phyloP scores from a whole-genome alignment of 2,113 vertebrate species.

The Colistium nudipinnis region DNA sequence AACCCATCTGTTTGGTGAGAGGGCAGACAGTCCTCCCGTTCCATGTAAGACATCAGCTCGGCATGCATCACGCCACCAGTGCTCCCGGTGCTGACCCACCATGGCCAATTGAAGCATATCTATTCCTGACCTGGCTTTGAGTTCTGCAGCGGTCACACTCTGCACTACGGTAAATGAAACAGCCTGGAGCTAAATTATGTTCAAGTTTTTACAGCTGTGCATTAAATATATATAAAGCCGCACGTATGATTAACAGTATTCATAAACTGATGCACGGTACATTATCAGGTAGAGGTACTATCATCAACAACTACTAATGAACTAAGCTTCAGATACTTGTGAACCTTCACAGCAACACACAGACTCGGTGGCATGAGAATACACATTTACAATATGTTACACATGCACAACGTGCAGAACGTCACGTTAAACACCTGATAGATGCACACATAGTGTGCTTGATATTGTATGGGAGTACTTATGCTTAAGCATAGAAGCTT shows the following conservation, averaged over 20 bases:
- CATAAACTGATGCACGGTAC: neutral
- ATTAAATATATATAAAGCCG: neutral
- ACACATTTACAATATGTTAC: neutral
- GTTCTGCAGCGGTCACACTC: neutral
- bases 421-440: too few species aligned
- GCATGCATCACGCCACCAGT: neutral
- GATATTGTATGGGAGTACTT: too few species aligned
- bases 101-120: conserved; percentile 1
- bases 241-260: neutral
- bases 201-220: neutral
- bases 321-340: neutral
- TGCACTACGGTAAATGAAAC: too few species aligned
- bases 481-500: too few species aligned
- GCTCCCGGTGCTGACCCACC: neutral
- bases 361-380: neutral
- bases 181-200: neutral
- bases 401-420: neutral
- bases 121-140: neutral
- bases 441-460: too few species aligned
- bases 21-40: neutral
- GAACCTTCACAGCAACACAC: conserved; percentile 1
- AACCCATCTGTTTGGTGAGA: neutral
- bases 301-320: neutral
- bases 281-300: neutral
- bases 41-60: neutral